Evolutionary conservation across 2,113 vertebrate genomes (phyloP).

Genomic region (Microcebus lehilahytsara): DNA sequence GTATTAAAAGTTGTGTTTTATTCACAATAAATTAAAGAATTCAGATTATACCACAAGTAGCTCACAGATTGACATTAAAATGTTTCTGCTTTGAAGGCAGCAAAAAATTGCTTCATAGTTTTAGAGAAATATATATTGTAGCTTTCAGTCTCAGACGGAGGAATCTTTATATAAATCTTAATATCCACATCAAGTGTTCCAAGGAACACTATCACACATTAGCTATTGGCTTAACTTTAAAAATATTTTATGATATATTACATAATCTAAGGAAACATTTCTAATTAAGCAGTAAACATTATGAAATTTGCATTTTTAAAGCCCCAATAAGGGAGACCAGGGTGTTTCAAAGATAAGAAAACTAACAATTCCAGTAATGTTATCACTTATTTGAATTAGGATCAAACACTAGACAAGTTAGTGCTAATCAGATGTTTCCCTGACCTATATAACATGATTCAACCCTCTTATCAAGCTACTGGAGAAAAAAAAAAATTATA

Average conservation of each 20-base stretch:
- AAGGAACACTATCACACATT: background rate
- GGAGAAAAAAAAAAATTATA: background rate
- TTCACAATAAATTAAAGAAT: background rate
- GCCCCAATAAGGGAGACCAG: background rate
- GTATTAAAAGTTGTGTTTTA: background rate
- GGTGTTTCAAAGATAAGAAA: constrained; percentile 51
- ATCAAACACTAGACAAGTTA: constrained; percentile 57
- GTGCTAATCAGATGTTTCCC: constrained; percentile 51
- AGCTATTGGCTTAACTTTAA: background rate
- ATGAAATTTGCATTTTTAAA: constrained; percentile 43
- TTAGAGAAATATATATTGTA: constrained; percentile 11
- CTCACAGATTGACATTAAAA: background rate
- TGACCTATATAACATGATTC: constrained; percentile 55
- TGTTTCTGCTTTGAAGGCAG: background rate
- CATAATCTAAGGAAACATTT: constrained; percentile 40
- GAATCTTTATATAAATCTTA: background rate
- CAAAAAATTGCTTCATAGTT: background rate
- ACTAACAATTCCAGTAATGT: constrained; percentile 32
- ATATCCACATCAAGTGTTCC: background rate
- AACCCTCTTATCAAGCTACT: background rate
- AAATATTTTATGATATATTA: constrained; percentile 32
- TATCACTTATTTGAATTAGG: constrained; percentile 52
- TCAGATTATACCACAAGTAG: background rate
- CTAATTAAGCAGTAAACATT: constrained; percentile 18
- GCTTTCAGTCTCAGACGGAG: background rate